Evolutionary conservation across 2,888 invertebrate species (phyloP).

Genomic region (Mayetiola destructor): DNA sequence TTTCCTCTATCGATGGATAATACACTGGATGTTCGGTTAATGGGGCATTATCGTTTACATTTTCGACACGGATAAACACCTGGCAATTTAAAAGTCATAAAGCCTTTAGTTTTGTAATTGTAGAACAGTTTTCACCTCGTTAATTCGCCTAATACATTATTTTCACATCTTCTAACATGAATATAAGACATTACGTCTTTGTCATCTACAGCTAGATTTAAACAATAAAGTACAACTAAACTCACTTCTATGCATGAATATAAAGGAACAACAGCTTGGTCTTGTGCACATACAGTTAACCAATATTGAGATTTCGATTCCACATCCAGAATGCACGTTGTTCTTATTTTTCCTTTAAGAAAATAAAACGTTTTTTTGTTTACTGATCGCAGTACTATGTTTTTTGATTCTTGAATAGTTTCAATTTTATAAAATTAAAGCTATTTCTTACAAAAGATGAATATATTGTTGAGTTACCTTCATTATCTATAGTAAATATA

Average conservation of each 20-base stretch:
- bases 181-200: too few species aligned
- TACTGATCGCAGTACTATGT: background rate
- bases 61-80: slow-evolving; percentile 71
- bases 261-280: slow-evolving; percentile 75
- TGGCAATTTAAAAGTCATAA: slow-evolving; percentile 27
- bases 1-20: slow-evolving; percentile 64
- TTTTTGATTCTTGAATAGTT: background rate
- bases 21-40: slow-evolving; percentile 77
- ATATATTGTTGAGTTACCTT: slow-evolving; percentile 59
- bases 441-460: too few species aligned
- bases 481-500: slow-evolving; percentile 76
- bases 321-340: slow-evolving; percentile 71
- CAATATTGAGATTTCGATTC: slow-evolving; percentile 81
- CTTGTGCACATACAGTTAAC: slow-evolving; percentile 87
- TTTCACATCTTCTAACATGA: too few species aligned
- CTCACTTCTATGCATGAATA: slow-evolving; percentile 67
- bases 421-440: background rate
- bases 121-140: too few species aligned
- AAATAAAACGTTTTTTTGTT: background rate
- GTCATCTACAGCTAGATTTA: too few species aligned
- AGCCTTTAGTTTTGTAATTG: slow-evolving; percentile 17
- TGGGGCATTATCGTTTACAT: slow-evolving; percentile 93
- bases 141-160: too few species aligned
- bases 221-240: too few species aligned
- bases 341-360: slow-evolving; percentile 65